These are phyloP conservation scores for Amblyteles armatorius DNA, from an alignment of 2,888 invertebrate species.

Conservation along the genomic window DNA sequence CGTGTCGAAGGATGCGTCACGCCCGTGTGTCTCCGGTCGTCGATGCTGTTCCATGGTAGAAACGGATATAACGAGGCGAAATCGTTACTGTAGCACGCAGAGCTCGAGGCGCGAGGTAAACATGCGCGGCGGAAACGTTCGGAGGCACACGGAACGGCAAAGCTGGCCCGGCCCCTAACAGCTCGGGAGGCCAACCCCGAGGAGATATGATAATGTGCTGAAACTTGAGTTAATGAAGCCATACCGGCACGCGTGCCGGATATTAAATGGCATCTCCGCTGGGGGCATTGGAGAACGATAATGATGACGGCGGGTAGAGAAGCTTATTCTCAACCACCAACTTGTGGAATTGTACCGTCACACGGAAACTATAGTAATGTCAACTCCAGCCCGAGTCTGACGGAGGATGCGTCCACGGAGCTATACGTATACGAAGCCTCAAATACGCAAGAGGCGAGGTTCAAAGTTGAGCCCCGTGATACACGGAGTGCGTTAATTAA, in stretches of 20 bases:
- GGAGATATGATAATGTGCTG: conserved; percentile 68
- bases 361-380: neutral
- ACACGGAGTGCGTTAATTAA: neutral
- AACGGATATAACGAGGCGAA: conserved; percentile 9
- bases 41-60: conserved; percentile 58
- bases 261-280: conserved; percentile 68
- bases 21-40: conserved; percentile 52
- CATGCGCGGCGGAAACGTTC: neutral
- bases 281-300: conserved; percentile 38
- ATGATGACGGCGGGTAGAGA: conserved; percentile 39
- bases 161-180: neutral
- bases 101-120: conserved; percentile 20
- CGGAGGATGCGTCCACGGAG: neutral
- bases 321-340: conserved; percentile 43
- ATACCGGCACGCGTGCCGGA: conserved; percentile 63
- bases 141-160: neutral
- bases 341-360: conserved; percentile 15
- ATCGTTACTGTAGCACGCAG: neutral
- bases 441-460: neutral
- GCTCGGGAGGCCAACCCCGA: conserved; percentile 27
- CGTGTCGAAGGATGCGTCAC: conserved; percentile 13
- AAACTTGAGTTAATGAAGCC: conserved; percentile 72
- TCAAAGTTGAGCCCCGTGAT: neutral
- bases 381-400: neutral
- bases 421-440: neutral